Conservation (phyloP, 2,113 vertebrate genomes). For the Cryptotis parvus region DNA sequence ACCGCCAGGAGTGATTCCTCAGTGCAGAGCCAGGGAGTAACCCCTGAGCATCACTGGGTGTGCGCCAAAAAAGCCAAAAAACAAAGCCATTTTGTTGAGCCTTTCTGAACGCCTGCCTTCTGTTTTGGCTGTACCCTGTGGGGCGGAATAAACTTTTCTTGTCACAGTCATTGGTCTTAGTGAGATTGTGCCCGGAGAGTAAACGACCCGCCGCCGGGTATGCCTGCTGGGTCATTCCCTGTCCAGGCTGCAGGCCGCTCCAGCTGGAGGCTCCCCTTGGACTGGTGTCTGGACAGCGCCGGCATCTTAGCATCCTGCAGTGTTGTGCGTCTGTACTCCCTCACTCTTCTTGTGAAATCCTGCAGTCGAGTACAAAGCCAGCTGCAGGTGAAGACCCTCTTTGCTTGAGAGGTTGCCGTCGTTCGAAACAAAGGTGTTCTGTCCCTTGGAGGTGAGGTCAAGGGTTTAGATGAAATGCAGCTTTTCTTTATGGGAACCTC, state of each 20-base stretch:
- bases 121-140: too few relatives aligned
- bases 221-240: conserved; percentile 14
- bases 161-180: conserved; percentile 31
- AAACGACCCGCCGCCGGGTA: conserved; percentile 40
- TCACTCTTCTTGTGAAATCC: conserved; percentile 4
- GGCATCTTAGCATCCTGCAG: neutral
- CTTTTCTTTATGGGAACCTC: neutral
- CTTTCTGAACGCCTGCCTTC: neutral
- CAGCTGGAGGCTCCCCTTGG: neutral
- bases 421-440: conserved; percentile 4
- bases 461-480: neutral
- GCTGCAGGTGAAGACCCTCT: neutral
- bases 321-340: neutral
- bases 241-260: neutral
- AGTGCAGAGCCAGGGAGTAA: too few relatives aligned
- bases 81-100: too few relatives aligned
- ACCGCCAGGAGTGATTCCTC: too few relatives aligned
- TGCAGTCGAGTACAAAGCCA: conserved; percentile 15
- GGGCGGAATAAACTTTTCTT: conserved; percentile 22
- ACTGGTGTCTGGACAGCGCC: neutral
- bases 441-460: neutral
- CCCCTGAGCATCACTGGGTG: too few relatives aligned
- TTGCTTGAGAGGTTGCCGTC: neutral
- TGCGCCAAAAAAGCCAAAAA: too few relatives aligned
- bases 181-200: conserved; percentile 52